Percentiles rank a stretch among this genome's conserved stretches.
These are phyloP conservation scores for Thaleichthys pacificus DNA, from an alignment of 2,797 vertebrate genomes.

Conservation along the genomic window DNA sequence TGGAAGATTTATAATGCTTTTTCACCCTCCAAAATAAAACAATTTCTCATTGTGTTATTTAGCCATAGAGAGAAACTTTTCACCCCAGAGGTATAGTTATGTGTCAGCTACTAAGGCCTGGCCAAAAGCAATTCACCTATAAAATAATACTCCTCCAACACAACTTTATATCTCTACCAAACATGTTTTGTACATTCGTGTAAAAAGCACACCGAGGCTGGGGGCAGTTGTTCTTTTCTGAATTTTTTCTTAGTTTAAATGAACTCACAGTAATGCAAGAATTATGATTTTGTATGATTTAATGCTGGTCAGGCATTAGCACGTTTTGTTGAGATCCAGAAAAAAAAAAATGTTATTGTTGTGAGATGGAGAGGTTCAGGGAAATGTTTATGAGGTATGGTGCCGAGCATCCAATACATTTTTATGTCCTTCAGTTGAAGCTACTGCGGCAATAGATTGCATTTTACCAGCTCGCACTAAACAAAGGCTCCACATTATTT, in stretches of 20 bases:
- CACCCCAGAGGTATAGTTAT: constrained; percentile 10
- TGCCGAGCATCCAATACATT: neutral
- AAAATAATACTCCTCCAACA: constrained; percentile 1
- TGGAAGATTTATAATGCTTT: constrained; percentile 43
- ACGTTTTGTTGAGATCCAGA: neutral
- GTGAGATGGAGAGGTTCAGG: neutral
- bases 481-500: constrained; percentile 38
- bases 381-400: neutral
- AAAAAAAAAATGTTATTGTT: neutral
- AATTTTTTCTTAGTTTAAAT: neutral
- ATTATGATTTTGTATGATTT: neutral
- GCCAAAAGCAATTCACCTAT: neutral
- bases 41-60: constrained; percentile 20
- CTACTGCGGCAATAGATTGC: neutral
- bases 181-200: constrained; percentile 1
- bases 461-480: constrained; percentile 24
- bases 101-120: constrained; percentile 10
- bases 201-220: neutral
- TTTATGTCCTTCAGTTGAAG: neutral
- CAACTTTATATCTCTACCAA: neutral
- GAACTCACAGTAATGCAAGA: neutral
- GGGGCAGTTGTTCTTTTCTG: neutral
- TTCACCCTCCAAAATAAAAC: constrained; percentile 37
- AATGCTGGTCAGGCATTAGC: neutral
- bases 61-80: constrained; percentile 36